Percentiles rank a stretch among this genome's conserved stretches.
phyloP scores from a whole-genome alignment of 2,888 invertebrate species.

The Hirudinaria manillensis region DNA sequence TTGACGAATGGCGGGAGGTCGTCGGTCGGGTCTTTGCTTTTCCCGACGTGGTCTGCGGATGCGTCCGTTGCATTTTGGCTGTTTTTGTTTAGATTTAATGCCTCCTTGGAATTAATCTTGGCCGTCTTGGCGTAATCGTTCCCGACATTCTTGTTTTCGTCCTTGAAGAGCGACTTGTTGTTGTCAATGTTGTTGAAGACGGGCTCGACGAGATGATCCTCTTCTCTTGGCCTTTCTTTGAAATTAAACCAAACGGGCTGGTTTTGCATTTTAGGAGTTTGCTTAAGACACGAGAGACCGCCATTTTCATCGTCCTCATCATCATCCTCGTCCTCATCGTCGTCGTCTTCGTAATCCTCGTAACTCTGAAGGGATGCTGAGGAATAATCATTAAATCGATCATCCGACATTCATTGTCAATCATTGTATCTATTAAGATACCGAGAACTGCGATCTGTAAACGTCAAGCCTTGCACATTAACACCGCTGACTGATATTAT shows the following conservation, averaged over 20 bases:
- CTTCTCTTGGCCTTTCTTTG: too few species aligned
- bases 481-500: too few species aligned
- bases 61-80: background rate
- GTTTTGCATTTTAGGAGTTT: background rate
- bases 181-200: background rate
- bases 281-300: conserved; percentile 6
- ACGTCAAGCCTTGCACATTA: background rate
- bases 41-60: background rate
- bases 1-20: background rate
- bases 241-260: too few species aligned
- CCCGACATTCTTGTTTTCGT: background rate
- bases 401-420: background rate
- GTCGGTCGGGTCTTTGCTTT: background rate
- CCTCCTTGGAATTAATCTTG: background rate
- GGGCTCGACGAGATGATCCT: too few species aligned
- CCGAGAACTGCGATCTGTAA: too few species aligned
- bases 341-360: conserved; percentile 25
- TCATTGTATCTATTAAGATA: too few species aligned
- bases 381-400: background rate
- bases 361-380: conserved; percentile 29
- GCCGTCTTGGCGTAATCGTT: background rate
- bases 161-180: conserved; percentile 7
- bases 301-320: conserved; percentile 23
- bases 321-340: conserved; percentile 24
- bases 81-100: too few species aligned